Base-by-base conservation (phyloP, 2,113 vertebrate genomes). In the Morone saxatilis region DNA sequence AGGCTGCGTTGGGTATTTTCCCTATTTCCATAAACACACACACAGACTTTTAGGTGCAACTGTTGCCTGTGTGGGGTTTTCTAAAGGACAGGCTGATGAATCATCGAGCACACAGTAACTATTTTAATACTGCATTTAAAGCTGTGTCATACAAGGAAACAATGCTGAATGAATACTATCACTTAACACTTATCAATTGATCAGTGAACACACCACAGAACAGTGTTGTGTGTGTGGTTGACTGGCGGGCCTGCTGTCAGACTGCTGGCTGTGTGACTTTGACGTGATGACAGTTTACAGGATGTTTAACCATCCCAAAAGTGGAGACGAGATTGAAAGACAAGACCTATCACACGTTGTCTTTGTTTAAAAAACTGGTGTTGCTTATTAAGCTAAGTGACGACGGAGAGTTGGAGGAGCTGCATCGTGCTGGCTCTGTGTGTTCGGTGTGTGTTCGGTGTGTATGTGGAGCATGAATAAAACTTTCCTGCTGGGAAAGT, bases 41-140 rank as follows among this genome's bases (percentile, higher is more conserved):
- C 59, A 31, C 45, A 11, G 7, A 38, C 25, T n/a, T 59, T 71
- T 61, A 43, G 41, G 76, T 71, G 53, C 22, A 56, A 51, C 50
- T 60, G 41, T 74, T 69, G 56, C 22, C 12, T 65, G 38, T 70
- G 78, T 40, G 45, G 57, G 73, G 57, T 86, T 89, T 88, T 87
- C 53, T 81, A 70, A 85, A 84, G 63, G 59, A 83, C 45, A 68
- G 3, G 25, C 43, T 40, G 25, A 54, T 87, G 71, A 91, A 50
- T 90, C 86, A 87, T 67, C 22, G 11, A 51, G 50, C 41, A 11
- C 51, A 69, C 62, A 68, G 11, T 38, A 62, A 81, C 36, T 7
- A 12, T 25, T 76, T 71, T 76, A 54, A 48, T 66, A 72, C 75
- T n/a, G 1, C n/a, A 20, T 47, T 22, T 47, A 53, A 40, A 66